These are phyloP conservation scores for Drosophila sechellia DNA, from an alignment of 1,140 invertebrate species.

Conservation along the genomic window DNA sequence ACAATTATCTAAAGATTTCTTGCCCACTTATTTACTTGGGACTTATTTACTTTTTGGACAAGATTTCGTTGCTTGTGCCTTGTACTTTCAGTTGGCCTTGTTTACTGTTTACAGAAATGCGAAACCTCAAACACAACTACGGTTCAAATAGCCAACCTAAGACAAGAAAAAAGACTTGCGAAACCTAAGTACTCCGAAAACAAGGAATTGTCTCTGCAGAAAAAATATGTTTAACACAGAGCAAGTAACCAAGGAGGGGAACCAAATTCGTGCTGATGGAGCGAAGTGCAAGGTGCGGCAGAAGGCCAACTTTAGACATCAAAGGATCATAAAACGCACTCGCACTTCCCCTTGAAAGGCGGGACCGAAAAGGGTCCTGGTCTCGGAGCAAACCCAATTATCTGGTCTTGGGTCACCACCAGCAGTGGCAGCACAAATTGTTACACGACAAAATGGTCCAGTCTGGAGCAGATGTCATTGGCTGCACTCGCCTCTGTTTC, in stretches of 20 bases:
- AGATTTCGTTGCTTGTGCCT: slow-evolving; percentile 40
- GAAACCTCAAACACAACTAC: slow-evolving; percentile 71
- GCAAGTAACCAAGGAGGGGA: neutral
- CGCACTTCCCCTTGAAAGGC: slow-evolving; percentile 4
- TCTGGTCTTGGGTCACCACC: slow-evolving; percentile 30
- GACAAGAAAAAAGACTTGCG: slow-evolving; percentile 62
- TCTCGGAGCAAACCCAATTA: slow-evolving; percentile 68
- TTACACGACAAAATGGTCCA: slow-evolving; percentile 50
- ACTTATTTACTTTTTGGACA: slow-evolving; percentile 38
- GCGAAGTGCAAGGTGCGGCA: slow-evolving; percentile 22
- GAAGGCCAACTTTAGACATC: slow-evolving; percentile 33
- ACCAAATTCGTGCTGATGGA: neutral
- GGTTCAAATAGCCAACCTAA: slow-evolving; percentile 45
- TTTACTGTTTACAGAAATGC: slow-evolving; percentile 75
- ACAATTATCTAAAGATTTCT: slow-evolving; percentile 67
- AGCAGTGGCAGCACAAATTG: slow-evolving; percentile 25
- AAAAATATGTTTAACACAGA: slow-evolving; percentile 24
- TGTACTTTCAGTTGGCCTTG: slow-evolving; percentile 43
- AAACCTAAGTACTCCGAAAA: slow-evolving; percentile 60
- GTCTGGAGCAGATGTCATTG: slow-evolving; percentile 66
- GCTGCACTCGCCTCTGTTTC: slow-evolving; percentile 59
- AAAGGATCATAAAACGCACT: slow-evolving; percentile 53
- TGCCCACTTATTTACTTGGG: slow-evolving; percentile 70
- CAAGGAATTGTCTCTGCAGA: neutral
- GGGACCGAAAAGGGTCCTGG: slow-evolving; percentile 18